Evolutionary conservation across 1,140 invertebrate genomes (phyloP).

Genomic region (Ceratina japonica): DNA sequence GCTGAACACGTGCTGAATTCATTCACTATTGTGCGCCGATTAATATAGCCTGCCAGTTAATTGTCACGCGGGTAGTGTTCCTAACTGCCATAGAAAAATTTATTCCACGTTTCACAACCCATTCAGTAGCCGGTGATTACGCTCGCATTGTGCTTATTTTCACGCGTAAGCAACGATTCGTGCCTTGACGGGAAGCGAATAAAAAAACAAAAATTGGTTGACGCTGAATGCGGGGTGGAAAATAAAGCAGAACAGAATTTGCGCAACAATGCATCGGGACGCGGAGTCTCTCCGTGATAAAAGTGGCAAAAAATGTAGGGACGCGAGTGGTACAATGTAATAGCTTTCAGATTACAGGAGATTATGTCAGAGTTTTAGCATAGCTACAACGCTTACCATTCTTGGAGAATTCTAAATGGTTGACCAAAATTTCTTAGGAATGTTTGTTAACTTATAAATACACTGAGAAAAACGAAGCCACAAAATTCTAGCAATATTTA

Average conservation of each 20-base stretch:
- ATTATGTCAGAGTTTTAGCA: background rate
- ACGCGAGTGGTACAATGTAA: background rate
- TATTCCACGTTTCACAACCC: background rate
- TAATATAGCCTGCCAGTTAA: background rate
- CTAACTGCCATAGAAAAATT: slow-evolving; percentile 12
- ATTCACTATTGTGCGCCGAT: background rate
- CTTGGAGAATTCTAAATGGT: background rate
- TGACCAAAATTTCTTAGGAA: background rate
- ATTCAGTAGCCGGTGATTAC: background rate
- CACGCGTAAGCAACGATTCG: background rate
- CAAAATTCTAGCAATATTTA: too few species aligned
- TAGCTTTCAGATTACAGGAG: background rate
- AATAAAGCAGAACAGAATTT: background rate
- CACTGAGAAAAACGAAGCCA: too few species aligned
- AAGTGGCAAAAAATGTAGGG: background rate
- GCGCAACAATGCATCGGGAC: background rate
- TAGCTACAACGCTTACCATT: background rate
- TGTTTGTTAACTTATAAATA: background rate
- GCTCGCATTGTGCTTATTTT: slow-evolving; percentile 28
- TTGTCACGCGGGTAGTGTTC: background rate
- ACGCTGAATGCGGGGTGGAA: background rate
- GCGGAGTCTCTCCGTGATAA: background rate
- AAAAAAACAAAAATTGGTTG: slow-evolving; percentile 3
- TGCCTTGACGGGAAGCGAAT: background rate
- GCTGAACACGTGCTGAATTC: background rate